These are phyloP conservation scores for Parnassius glacialis DNA, from an alignment of 2,888 invertebrate species.

Conservation along the genomic window DNA sequence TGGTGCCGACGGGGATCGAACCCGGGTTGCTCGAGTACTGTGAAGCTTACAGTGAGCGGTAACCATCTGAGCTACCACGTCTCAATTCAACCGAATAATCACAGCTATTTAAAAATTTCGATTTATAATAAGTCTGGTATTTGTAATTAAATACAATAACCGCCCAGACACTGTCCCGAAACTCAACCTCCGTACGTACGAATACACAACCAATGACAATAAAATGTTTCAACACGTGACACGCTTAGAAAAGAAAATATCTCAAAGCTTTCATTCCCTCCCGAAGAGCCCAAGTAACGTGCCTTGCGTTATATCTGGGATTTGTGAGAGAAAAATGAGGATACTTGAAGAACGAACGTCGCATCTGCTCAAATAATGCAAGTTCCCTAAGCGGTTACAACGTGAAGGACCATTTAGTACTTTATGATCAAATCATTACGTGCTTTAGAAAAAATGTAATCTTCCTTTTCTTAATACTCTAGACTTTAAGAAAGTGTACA, in stretches of 20 bases:
- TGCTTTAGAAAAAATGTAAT: too few species aligned
- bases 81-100: too few species aligned
- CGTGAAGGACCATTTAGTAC: neutral
- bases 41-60: too few species aligned
- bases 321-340: slow-evolving; percentile 20
- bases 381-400: slow-evolving; percentile 5
- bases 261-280: slow-evolving; percentile 49
- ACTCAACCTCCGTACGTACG: slow-evolving; percentile 38
- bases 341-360: slow-evolving; percentile 15
- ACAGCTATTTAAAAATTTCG: too few species aligned
- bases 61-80: too few species aligned
- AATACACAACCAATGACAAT: slow-evolving; percentile 48
- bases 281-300: slow-evolving; percentile 37
- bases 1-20: too few species aligned
- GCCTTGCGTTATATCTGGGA: slow-evolving; percentile 24
- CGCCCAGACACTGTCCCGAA: slow-evolving; percentile 36
- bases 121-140: too few species aligned
- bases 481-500: neutral
- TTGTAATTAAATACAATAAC: neutral
- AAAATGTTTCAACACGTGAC: slow-evolving; percentile 72
- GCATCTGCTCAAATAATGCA: slow-evolving; percentile 12
- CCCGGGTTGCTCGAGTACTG: too few species aligned
- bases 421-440: too few species aligned
- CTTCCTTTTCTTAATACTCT: neutral
- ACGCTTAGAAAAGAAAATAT: slow-evolving; percentile 56